Conservation (phyloP, 2,113 vertebrate genomes). For the Apeltes quadracus region DNA sequence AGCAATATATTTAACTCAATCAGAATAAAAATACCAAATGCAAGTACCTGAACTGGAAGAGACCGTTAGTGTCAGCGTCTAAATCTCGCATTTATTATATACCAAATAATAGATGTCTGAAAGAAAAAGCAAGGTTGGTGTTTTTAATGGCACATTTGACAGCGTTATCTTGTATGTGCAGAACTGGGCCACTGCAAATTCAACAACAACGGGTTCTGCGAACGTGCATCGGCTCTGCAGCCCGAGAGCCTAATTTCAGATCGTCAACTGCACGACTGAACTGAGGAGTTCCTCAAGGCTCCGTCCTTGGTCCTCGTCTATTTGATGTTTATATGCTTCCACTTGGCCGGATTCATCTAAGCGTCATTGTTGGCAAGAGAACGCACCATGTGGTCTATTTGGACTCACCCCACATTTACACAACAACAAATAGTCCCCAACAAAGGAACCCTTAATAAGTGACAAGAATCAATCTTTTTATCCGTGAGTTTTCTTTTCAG, state of each 20-base stretch:
- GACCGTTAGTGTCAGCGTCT: no score
- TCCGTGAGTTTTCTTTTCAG: not conserved
- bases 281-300: slow-evolving; percentile 6
- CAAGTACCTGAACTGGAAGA: no score
- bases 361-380: not conserved
- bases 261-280: not conserved
- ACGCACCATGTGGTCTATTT: not conserved
- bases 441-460: not conserved
- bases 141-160: not conserved
- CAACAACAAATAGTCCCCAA: not conserved
- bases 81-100: no score
- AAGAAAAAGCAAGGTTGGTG: not conserved
- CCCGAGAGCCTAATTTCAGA: not conserved
- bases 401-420: not conserved
- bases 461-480: not conserved
- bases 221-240: not conserved
- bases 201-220: not conserved
- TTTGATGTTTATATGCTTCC: not conserved
- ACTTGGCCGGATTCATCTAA: not conserved
- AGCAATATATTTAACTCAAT: not conserved
- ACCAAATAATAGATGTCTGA: not conserved
- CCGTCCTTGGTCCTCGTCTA: not conserved
- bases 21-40: not conserved
- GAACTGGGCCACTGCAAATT: not conserved
- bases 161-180: not conserved